Conservation (phyloP, 2,113 vertebrate genomes). For the Petaurus breviceps region DNA sequence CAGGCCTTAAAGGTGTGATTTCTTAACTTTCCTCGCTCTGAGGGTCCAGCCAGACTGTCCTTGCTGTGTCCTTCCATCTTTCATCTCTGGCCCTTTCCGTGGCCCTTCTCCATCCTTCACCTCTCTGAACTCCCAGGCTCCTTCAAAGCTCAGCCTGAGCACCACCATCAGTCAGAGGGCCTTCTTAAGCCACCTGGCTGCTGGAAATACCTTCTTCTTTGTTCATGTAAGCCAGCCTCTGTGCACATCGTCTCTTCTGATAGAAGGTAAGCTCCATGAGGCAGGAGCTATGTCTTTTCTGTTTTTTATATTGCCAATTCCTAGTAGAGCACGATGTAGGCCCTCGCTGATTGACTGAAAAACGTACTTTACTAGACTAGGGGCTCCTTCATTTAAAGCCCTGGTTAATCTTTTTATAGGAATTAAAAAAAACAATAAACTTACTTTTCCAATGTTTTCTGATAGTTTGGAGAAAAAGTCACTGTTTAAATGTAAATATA, state of each 20-base stretch:
- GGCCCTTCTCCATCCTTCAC: too few relatives aligned
- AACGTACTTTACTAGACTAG: neutral
- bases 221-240: neutral
- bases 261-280: neutral
- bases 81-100: too few relatives aligned
- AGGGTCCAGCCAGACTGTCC: too few relatives aligned
- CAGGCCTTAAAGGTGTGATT: neutral
- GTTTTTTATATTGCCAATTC: neutral
- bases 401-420: neutral
- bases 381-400: neutral
- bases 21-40: too few relatives aligned
- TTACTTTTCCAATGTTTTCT: neutral
- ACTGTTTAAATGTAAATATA: constrained; percentile 30
- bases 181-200: neutral
- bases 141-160: neutral
- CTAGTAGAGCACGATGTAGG: neutral
- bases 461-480: constrained; percentile 27
- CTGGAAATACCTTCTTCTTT: neutral
- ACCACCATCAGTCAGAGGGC: neutral
- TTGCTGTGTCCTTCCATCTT: neutral
- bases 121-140: neutral
- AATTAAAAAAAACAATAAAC: neutral
- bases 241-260: neutral
- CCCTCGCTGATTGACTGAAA: neutral
- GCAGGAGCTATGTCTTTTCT: neutral